Evolutionary conservation across 2,888 invertebrate species (phyloP), one percentile per base, ranked within the genome.

Genomic region (Ichneumon xanthorius): DNA sequence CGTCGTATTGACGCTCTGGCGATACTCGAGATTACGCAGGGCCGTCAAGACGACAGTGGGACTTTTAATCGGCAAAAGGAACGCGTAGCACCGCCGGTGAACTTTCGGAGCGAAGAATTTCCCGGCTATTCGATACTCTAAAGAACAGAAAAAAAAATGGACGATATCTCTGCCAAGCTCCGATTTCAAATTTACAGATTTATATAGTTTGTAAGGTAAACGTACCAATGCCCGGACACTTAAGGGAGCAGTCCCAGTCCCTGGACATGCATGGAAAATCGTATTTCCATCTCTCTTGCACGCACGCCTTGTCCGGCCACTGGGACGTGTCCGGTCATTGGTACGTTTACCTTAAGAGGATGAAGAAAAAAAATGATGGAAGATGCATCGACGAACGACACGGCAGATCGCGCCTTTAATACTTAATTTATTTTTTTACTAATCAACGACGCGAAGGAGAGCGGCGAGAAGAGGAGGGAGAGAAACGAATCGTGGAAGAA

Each of bases 11-110:
- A 88, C 90, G 58, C 72, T 87, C 14, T 73, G 80, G 63, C 87
- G 87, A 40, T 88, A 89, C 78, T 83, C 90, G 19, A 79, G 86
- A 72, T 79, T 87, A 63, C 86, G 85, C 80, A 58, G 88, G 76
- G 72, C 83, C 75, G 75, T 84, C 4, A 83, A 87, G 50, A 71
- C 73, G 37, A 37, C 50, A 33, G 71, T 65, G 9, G 72, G 50
- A 67, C 37, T 78, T 86, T 85, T 85, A 67, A 72, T 76, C 26
- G 76, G 72, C 33, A 63, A 75, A n/a, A 61, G 26, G 65, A 72
- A 80, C 67, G 72, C 75, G 67, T 80, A 71, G 80, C 63, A 53
- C 9, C 33, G 65, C 70, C n/a, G 45, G 63, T 14, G 22, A 14
- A 7, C 16, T 9, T 14, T 6, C 7, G 45, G 6, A 22, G 19